These are phyloP conservation scores for Ctenopoma kingsleyae DNA, from an alignment of 2,797 vertebrate species.

Conservation along the genomic window DNA sequence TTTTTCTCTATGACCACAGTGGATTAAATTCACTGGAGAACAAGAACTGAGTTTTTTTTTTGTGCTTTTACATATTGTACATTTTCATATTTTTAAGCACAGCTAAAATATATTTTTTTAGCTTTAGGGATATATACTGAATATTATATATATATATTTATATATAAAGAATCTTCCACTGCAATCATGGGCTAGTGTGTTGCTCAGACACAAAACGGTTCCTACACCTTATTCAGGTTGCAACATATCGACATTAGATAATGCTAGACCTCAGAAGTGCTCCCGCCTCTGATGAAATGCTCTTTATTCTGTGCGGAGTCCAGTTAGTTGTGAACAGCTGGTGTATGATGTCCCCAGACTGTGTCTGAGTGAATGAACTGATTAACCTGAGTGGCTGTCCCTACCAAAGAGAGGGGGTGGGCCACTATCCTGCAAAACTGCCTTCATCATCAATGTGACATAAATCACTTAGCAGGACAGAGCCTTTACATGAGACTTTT, in stretches of 20 bases:
- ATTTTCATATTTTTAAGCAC: background rate
- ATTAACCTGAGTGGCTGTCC: constrained; percentile 86
- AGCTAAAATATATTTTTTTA: no score
- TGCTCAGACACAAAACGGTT: constrained; percentile 68
- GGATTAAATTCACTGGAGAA: background rate
- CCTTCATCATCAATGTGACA: constrained; percentile 82
- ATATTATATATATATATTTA: no score
- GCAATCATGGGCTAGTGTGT: no score
- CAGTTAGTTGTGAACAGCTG: constrained; percentile 79
- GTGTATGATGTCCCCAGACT: constrained; percentile 70
- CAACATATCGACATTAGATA: constrained; percentile 52
- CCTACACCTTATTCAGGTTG: constrained; percentile 27
- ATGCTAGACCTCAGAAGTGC: constrained; percentile 34
- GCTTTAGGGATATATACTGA: background rate
- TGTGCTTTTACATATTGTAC: background rate
- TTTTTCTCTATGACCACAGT: background rate
- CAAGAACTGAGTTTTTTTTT: background rate
- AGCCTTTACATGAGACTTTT: constrained; percentile 61
- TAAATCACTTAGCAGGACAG: constrained; percentile 77
- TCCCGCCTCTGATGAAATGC: constrained; percentile 63
- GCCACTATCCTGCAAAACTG: constrained; percentile 74
- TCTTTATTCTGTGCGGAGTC: constrained; percentile 66
- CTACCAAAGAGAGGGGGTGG: constrained; percentile 63
- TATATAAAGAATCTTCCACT: no score
- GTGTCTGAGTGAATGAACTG: constrained; percentile 84